Evolutionary conservation across 1,140 invertebrate species (phyloP), one percentile per base, ranked within the genome.

Genomic region (Chlorops oryzae): DNA sequence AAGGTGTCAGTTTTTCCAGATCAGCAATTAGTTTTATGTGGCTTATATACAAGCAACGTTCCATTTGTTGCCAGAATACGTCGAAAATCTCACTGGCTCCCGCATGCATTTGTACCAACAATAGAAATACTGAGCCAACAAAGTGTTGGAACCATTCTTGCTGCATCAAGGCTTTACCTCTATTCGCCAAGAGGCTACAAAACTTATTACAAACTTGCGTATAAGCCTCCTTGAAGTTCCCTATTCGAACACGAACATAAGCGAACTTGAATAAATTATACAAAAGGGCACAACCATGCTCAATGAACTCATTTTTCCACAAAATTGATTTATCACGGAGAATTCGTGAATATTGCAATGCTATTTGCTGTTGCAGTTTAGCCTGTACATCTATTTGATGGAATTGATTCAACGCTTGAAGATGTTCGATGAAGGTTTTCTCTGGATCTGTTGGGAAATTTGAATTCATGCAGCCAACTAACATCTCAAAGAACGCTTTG

Each of bases 51-150:
- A 47, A 20, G 32, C 18, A 20, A 46, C 21, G 4, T 20, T n/a
- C 41, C 44, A 52, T 52, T n/a, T 52, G 24, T 18, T 42, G 38
- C 50, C 50, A 52, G 37, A 52, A 47, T 15, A 5, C 17, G 22
- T 4, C 2, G 24, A 47, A 47, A 6, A 46, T 23, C 27, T 20
- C 13, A 4, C 23, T 42, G 28, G 34, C 21, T 3, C 24, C 3
- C 24, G 41, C 37, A 13, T 52, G 50, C 9, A 52, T 0, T 17
- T 52, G 44, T 15, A 21, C 25, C 4, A 47, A 39, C 3, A 52
- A 12, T n/a, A 34, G 20, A 10, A 25, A 22, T 18, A 52, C 3
- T 3, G 43, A 13, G 3, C 41, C 39, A 2, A 46, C 18, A 1
- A 52, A 21, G 37, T 52, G 38, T 18, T 24, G 39, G 22, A 47